Evolutionary conservation across 2,888 invertebrate species (phyloP).

Genomic region (Nymphalis polychloros): DNA sequence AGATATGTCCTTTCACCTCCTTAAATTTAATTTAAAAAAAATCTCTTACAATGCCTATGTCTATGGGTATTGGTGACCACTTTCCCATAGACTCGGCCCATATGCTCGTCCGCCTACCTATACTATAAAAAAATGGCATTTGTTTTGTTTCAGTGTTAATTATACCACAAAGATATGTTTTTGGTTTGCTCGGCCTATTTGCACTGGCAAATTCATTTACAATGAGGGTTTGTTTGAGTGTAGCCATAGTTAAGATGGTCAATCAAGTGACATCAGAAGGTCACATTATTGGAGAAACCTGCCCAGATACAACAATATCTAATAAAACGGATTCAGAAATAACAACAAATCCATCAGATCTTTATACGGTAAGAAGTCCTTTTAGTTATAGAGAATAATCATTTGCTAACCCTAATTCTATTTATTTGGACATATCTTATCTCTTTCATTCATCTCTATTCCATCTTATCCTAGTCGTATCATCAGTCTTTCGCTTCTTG

Average conservation of each 20-base stretch:
- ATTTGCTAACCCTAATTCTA: too few relatives aligned
- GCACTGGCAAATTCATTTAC: slow-evolving; percentile 87
- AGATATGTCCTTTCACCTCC: too few relatives aligned
- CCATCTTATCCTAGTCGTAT: too few relatives aligned
- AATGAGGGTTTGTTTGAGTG: slow-evolving; percentile 86
- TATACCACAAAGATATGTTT: slow-evolving; percentile 86
- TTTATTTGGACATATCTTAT: too few relatives aligned
- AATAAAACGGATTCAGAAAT: slow-evolving; percentile 23
- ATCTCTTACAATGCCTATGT: too few relatives aligned
- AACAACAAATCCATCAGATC: slow-evolving; percentile 39
- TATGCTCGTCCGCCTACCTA: too few relatives aligned
- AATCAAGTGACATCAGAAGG: slow-evolving; percentile 53
- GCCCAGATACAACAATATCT: slow-evolving; percentile 57
- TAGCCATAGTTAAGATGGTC: slow-evolving; percentile 87
- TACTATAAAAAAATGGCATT: too few relatives aligned
- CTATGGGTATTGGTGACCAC: too few relatives aligned
- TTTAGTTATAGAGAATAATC: neutral
- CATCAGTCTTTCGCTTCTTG: too few relatives aligned
- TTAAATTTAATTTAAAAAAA: too few relatives aligned
- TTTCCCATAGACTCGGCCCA: too few relatives aligned
- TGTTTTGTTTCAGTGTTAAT: slow-evolving; percentile 71
- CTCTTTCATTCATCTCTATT: too few relatives aligned
- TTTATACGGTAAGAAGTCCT: slow-evolving; percentile 43
- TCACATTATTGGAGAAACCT: slow-evolving; percentile 76
- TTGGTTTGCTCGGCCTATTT: slow-evolving; percentile 86